A percentile compares a stretch with the other conserved stretches of the same genome.
phyloP scores from a whole-genome alignment of 2,888 invertebrate species.

The Netelia virgata region DNA sequence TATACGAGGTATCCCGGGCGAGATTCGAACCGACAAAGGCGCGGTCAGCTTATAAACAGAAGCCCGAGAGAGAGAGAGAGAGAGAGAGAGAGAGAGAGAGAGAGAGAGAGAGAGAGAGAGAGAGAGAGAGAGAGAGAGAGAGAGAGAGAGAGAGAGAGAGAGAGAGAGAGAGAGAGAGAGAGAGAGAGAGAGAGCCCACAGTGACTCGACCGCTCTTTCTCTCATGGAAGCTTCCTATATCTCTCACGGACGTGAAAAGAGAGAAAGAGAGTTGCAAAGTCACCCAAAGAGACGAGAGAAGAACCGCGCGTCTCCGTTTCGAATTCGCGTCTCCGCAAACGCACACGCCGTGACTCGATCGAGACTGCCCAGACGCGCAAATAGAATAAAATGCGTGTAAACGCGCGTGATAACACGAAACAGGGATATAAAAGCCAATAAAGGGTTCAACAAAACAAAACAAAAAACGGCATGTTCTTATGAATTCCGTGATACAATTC shows the following conservation, averaged over 20 bases:
- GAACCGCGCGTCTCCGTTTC: conserved; percentile 23
- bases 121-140: conserved; percentile 67
- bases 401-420: background rate
- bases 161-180: conserved; percentile 64
- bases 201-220: conserved; percentile 37
- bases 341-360: conserved; percentile 32
- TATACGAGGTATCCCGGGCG: conserved; percentile 60
- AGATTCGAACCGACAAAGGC: conserved; percentile 75
- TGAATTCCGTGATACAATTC: conserved; percentile 52
- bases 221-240: conserved; percentile 8
- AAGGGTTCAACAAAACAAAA: background rate
- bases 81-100: too few species aligned
- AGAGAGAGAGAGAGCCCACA: background rate
- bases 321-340: conserved; percentile 21
- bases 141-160: conserved; percentile 66
- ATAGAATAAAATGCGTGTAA: background rate
- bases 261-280: conserved; percentile 2
- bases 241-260: background rate
- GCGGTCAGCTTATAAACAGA: conserved; percentile 66
- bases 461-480: background rate
- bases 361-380: background rate
- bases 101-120: background rate
- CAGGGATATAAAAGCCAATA: background rate
- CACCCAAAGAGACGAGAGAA: conserved; percentile 15
- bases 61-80: conserved; percentile 70